Evolutionary conservation across 2,113 vertebrate species (phyloP).

Genomic region (Rafetus swinhoei): DNA sequence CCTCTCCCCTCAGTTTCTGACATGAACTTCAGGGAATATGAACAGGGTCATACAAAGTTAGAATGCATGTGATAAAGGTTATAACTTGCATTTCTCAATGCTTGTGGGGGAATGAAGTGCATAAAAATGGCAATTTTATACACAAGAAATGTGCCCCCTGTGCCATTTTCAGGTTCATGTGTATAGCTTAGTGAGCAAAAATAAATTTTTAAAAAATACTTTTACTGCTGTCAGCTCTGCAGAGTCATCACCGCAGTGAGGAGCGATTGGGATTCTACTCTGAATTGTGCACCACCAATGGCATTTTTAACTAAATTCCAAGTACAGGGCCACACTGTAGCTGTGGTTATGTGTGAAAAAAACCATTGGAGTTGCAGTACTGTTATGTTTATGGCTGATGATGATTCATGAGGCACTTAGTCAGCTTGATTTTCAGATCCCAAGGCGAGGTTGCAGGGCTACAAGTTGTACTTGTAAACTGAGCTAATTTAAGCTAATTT

Average conservation of each 20-base stretch:
- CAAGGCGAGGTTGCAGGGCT: conserved; percentile 40
- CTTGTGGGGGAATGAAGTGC: not conserved
- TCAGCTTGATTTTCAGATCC: conserved; percentile 22
- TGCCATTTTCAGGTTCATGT: not conserved
- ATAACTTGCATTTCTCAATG: not conserved
- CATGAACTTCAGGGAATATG: not conserved
- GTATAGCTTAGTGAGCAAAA: not conserved
- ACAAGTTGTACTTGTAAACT: conserved; percentile 17
- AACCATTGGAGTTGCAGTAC: not conserved
- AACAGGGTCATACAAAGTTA: not conserved
- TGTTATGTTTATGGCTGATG: conserved; percentile 3
- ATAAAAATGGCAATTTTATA: not conserved
- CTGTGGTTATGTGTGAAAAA: not conserved
- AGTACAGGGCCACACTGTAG: not conserved
- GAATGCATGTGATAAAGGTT: not conserved
- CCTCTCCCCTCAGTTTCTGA: not conserved
- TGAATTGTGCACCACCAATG: not conserved
- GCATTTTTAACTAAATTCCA: not conserved
- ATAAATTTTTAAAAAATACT: not conserved
- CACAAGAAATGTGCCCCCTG: not conserved
- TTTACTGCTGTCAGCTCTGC: not conserved
- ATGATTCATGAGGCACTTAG: conserved; percentile 37
- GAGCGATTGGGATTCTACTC: not conserved
- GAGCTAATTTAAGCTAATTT: conserved; percentile 60
- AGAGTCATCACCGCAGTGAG: not conserved